Evolutionary conservation across 2,797 vertebrate species (phyloP), one percentile per base, ranked within the genome.

Genomic region (Pangasius krempfi): DNA sequence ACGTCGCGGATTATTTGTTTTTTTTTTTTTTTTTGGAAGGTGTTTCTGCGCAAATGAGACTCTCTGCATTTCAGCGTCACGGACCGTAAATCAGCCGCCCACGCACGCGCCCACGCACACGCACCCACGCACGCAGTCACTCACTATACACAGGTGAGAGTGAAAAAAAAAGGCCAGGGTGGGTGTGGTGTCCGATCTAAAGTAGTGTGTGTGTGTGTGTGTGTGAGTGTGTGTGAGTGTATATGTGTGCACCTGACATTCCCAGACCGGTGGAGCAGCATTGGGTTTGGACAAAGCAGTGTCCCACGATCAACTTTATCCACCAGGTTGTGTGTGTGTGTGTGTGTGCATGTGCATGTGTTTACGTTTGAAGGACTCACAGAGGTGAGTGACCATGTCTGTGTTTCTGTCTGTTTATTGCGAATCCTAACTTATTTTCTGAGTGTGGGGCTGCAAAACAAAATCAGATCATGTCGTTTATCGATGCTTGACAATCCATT

Each of bases 131-230:
- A 18, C 60, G 25, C 87, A 73, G 54, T 66, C 66, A 50, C 79
- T 70, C 58, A 76, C 22, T 82, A 1, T 20, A 70, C 91, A 90
- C 94, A 94, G 94, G 94, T 94, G 94, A 91, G 90, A 88, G 91
- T 90, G 83, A 90, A 68, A 75, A 33, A 91, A 89, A 90, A 70
- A 56, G 16, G 86, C 25, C 68, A 60, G 89, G 73, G 95, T 96
- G 95, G 96, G 96, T 93, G 96, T 95, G 95, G 95, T 94, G 86
- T 90, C 84, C 52, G 27, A 76, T 13, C 83, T 52, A 85, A 90
- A 90, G 75, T 80, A 81, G 60, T 82, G 70, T 73, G 89, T 68
- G 89, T 88, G 84, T 87, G 87, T 33, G 3, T 33, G 76, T 4
- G n/a, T 37, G n/a, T 14, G 33, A 14, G 33, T 27, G 58, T 9